A percentile compares a stretch with the other conserved stretches of the same genome.
Conservation (phyloP, 2,888 invertebrate genomes). For the Fragum fragum region DNA sequence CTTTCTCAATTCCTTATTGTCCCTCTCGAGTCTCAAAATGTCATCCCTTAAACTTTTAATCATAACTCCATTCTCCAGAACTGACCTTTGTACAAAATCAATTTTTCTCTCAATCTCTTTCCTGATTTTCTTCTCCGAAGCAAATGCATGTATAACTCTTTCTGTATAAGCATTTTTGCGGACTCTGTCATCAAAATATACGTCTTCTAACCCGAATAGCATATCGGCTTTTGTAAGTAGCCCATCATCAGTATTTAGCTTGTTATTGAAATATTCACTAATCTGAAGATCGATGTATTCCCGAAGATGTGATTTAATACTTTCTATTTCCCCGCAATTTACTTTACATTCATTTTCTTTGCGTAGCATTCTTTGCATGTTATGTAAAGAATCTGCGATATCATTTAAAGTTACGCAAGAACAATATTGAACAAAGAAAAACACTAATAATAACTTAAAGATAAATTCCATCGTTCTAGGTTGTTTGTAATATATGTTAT, state of each 20-base stretch:
- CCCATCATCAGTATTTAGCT: neutral
- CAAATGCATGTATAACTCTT: neutral
- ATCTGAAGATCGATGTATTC: neutral
- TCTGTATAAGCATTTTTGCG: neutral
- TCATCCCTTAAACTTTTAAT: neutral
- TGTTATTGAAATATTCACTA: neutral
- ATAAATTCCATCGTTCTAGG: neutral
- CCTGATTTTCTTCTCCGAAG: constrained; percentile 1
- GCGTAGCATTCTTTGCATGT: neutral
- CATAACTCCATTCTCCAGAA: neutral
- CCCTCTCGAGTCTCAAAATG: neutral
- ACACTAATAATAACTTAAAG: neutral
- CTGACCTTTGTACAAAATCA: neutral
- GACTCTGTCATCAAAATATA: neutral
- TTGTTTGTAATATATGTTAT: too few relatives aligned
- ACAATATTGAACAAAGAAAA: neutral
- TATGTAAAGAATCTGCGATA: neutral
- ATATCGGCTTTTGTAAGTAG: neutral
- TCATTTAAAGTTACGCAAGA: neutral
- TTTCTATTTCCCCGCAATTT: neutral
- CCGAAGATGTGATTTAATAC: neutral
- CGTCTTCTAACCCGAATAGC: neutral
- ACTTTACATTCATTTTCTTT: neutral
- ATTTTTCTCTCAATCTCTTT: neutral
- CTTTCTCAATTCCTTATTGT: too few relatives aligned